A percentile compares a stretch with the other conserved stretches of the same genome.
phyloP scores from a whole-genome alignment of 2,797 vertebrate genomes.

The Hipposideros larvatus region DNA sequence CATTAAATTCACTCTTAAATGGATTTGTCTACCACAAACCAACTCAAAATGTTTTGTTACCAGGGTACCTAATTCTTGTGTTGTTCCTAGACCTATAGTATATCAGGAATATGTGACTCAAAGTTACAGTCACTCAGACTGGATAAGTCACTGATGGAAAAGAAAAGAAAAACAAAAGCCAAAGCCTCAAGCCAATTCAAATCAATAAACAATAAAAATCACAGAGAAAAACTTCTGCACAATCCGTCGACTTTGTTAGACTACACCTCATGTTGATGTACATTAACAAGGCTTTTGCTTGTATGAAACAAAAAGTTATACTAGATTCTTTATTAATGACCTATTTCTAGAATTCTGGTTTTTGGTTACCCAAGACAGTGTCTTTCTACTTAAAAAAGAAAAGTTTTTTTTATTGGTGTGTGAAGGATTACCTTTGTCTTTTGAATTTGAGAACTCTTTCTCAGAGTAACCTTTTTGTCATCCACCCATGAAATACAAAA shows the following conservation, averaged over 20 bases:
- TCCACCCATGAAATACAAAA: not conserved
- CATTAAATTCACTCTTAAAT: conserved; percentile 39
- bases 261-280: not conserved
- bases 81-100: not conserved
- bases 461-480: conserved; percentile 11
- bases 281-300: not conserved
- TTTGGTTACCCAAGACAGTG: not conserved
- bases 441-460: conserved; percentile 12
- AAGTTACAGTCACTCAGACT: conserved; percentile 37
- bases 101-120: conserved; percentile 52
- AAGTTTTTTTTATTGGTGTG: not conserved
- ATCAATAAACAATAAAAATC: not conserved
- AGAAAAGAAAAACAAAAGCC: conserved; percentile 21
- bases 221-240: not conserved
- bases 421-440: conserved; percentile 28
- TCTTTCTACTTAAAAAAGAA: not conserved
- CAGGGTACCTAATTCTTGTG: conserved; percentile 4
- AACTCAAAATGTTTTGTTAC: conserved; percentile 1
- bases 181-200: conserved; percentile 19
- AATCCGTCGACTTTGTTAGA: not conserved
- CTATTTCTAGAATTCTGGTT: conserved; percentile 5
- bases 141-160: conserved; percentile 36
- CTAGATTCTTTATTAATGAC: not conserved
- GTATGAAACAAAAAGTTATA: not conserved
- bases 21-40: not conserved